phyloP scores from a whole-genome alignment of 2,888 invertebrate genomes.

The Scaptomyza reducta region DNA sequence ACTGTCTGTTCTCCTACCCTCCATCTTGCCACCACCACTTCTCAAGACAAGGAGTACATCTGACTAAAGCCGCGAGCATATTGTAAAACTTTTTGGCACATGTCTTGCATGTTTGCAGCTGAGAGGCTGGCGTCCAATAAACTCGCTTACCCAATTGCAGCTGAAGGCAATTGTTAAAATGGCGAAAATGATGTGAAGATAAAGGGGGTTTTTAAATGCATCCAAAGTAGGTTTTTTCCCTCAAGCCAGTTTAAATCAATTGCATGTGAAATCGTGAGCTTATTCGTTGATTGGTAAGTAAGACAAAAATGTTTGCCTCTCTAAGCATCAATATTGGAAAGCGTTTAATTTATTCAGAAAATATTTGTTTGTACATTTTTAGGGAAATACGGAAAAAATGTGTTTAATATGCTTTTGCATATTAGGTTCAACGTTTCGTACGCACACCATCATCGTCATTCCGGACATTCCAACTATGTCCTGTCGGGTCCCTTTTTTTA shows the following conservation, averaged over 20 bases:
- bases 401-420: constrained; percentile 64
- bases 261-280: not conserved
- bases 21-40: not conserved
- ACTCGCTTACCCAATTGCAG: constrained; percentile 42
- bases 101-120: constrained; percentile 72
- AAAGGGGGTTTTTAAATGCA: constrained; percentile 25
- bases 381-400: not conserved
- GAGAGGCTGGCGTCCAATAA: constrained; percentile 41
- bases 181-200: constrained; percentile 47
- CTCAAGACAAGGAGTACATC: constrained; percentile 12
- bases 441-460: constrained; percentile 29
- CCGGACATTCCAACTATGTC: constrained; percentile 49
- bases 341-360: constrained; percentile 31
- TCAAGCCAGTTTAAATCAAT: constrained; percentile 34
- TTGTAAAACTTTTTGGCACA: constrained; percentile 79
- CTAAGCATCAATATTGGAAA: not conserved
- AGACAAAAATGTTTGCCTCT: constrained; percentile 20
- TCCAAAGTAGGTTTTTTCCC: constrained; percentile 5
- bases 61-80: constrained; percentile 66
- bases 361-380: constrained; percentile 23
- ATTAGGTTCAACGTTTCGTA: constrained; percentile 52
- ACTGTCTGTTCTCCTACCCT: constrained; percentile 7
- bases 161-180: constrained; percentile 55
- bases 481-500: constrained; percentile 32
- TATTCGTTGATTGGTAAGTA: no score